Percentiles rank a stretch among this genome's conserved stretches.
These are phyloP conservation scores for Heteromyza rotundicornis DNA, from an alignment of 2,888 invertebrate genomes.

Conservation along the genomic window DNA sequence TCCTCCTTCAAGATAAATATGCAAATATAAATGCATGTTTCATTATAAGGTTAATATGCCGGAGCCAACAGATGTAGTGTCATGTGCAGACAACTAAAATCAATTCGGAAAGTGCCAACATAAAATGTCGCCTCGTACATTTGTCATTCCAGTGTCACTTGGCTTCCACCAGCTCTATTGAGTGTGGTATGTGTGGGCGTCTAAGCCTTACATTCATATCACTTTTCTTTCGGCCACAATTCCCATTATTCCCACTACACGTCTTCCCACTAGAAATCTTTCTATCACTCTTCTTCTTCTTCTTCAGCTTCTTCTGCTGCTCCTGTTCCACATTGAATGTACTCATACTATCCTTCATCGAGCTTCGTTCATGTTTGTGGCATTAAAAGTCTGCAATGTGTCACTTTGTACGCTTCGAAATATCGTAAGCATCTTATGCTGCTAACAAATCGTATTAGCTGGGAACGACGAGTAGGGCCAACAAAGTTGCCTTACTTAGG, in stretches of 20 bases:
- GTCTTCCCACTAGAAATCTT: too few species aligned
- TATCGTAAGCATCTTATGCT: slow-evolving; percentile 1
- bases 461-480: too few species aligned
- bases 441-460: slow-evolving; percentile 8
- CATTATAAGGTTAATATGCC: too few species aligned
- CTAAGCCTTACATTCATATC: not conserved
- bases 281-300: not conserved
- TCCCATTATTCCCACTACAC: too few species aligned
- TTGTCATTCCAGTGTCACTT: too few species aligned
- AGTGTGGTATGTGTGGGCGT: too few species aligned
- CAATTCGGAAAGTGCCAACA: slow-evolving; percentile 6
- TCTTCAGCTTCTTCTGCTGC: not conserved
- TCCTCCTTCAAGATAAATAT: too few species aligned
- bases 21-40: too few species aligned
- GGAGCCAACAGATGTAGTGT: too few species aligned
- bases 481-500: not conserved
- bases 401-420: slow-evolving; percentile 1
- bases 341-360: not conserved
- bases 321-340: not conserved
- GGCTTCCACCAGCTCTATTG: too few species aligned
- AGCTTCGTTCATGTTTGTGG: not conserved
- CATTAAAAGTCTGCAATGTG: slow-evolving; percentile 19
- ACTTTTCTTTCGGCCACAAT: not conserved
- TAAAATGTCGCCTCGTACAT: too few species aligned
- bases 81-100: too few species aligned